Base-by-base conservation (phyloP, 2,888 invertebrate species). In the Rotaria macrura region DNA sequence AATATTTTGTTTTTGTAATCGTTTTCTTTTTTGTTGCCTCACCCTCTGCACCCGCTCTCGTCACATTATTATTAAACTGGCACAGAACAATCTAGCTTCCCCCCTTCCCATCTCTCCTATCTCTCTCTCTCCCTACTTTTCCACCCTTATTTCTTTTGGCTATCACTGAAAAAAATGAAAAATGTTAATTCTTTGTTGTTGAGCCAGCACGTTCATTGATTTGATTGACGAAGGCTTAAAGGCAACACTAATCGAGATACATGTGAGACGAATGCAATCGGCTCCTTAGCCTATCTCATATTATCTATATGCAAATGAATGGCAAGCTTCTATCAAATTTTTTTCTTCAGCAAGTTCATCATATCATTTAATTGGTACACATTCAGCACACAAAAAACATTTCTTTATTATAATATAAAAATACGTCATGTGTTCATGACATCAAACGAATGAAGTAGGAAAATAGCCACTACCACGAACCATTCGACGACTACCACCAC, bases 401-500 rank as follows among this genome's bases (percentile, higher is more conserved):
- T 57, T 57, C 65, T 65, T 65, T 65, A 65, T 65, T 65, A 65
- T 29, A 34, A 65, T 65, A 65, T 20, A 65, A 65, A 65, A 29
- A 65, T 34, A 29, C 0, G 34, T 20, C 38, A 17, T 29, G 17
- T 34, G 65, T 65, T 34, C 34, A 34, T 34, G 14, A 34, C 65
- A 65, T 65, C 65, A 65, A 17, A 79, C 79, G 43, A 43, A 79
- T 14, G 79, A 79, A 0, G 79, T 12, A 4, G 79, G 79, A 43
- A 43, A 79, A 79, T 43, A 79, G 43, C n/a, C 40, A 43, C 25
- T 25, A 43, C 79, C 79, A 43, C 79, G 79, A 79, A 25, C 79
- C 79, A 43, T 43, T 40, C 79, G 79, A 12, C 79, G 79, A 43
- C 79, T 43, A n/a, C 79, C 79, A 79, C 79, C 14, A n/a, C 79